phyloP scores from a whole-genome alignment of 2,888 invertebrate species.

The Platycheirus rosarum region DNA sequence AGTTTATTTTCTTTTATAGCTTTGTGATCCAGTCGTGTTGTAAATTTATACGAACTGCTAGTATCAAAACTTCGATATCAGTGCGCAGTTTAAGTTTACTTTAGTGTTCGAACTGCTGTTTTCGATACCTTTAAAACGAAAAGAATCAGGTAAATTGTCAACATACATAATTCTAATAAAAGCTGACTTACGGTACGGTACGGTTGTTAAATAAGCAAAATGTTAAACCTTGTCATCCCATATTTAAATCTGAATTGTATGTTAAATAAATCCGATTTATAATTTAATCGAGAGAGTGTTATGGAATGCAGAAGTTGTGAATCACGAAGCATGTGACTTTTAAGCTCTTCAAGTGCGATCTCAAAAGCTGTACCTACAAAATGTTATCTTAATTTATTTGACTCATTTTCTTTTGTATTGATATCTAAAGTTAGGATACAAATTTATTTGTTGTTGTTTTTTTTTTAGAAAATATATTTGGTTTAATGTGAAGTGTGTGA shows the following conservation, averaged over 20 bases:
- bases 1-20: constrained; percentile 38
- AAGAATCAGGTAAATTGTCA: constrained; percentile 31
- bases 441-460: too few species aligned
- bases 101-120: constrained; percentile 25
- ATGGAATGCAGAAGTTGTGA: neutral
- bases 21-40: constrained; percentile 35
- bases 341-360: constrained; percentile 23
- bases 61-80: constrained; percentile 51
- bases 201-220: too few species aligned
- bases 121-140: constrained; percentile 46
- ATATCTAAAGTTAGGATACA: too few species aligned
- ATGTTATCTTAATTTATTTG: too few species aligned
- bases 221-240: too few species aligned
- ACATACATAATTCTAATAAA: constrained; percentile 22
- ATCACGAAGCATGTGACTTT: constrained; percentile 24
- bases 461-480: too few species aligned
- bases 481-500: too few species aligned
- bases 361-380: neutral
- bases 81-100: constrained; percentile 58
- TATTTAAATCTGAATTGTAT: too few species aligned
- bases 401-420: too few species aligned
- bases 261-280: too few species aligned
- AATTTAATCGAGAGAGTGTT: neutral
- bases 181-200: constrained; percentile 24
- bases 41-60: constrained; percentile 15